These are phyloP conservation scores for Lepidurus couesii DNA, from an alignment of 1,140 invertebrate species.

Conservation along the genomic window DNA sequence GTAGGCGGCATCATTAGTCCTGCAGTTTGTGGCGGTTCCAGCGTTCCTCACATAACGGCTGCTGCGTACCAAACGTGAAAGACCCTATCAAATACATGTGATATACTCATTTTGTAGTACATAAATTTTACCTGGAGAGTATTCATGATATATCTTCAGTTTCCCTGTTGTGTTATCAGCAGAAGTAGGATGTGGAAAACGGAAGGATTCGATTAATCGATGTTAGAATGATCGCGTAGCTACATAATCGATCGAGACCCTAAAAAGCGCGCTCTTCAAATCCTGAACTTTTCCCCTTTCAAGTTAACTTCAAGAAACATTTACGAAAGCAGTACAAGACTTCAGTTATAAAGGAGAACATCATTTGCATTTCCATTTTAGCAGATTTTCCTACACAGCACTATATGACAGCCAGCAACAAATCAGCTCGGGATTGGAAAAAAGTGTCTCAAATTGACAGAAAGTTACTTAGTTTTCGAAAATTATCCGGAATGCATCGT, in stretches of 20 bases:
- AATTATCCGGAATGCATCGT: conserved; percentile 1
- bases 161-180: too few relatives aligned
- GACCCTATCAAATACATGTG: background rate
- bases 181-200: too few relatives aligned
- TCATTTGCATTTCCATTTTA: background rate
- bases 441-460: background rate
- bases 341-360: conserved; percentile 7
- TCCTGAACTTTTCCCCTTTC: too few relatives aligned
- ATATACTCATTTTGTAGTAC: background rate
- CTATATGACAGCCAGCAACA: background rate
- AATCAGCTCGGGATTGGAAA: background rate
- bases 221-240: too few relatives aligned
- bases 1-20: background rate
- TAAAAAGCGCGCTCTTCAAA: too few relatives aligned
- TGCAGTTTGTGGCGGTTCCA: background rate
- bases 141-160: background rate
- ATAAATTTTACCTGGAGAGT: background rate
- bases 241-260: too few relatives aligned
- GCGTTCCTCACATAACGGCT: background rate
- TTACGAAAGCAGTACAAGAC: background rate
- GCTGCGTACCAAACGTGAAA: background rate
- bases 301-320: too few relatives aligned
- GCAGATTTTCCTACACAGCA: background rate
- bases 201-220: too few relatives aligned
- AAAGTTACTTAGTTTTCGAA: background rate